Base-by-base conservation (phyloP, 2,888 invertebrate species). In the Bombylius major region DNA sequence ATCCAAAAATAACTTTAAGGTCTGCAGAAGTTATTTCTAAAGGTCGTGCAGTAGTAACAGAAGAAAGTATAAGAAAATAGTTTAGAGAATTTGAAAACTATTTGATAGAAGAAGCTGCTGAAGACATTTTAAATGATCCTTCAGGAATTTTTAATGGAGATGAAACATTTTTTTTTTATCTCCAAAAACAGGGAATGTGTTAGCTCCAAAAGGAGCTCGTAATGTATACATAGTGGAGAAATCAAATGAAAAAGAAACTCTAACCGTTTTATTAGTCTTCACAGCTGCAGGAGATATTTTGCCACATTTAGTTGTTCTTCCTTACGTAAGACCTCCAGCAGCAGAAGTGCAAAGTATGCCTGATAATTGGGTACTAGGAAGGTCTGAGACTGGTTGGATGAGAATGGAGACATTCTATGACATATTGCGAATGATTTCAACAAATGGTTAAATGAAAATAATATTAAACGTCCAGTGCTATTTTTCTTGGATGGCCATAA, bases 341-440 rank as follows among this genome's bases (percentile, higher is more conserved):
- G 56, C 56, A 12, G 34, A 56, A 1, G 56, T 59, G 0, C 55
- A 50, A 11, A 58, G 56, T n/a, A 53, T 56, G 39, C 56, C 61
- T 23, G 39, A 58, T 3, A 47, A 57, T 47, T 59, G 57, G 58
- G 56, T 54, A 48, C 48, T 53, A 7, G 53, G 55, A 44, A 6
- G 11, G 5, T 44, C 44, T 7, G 59, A 56, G 31, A 54, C 47
- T 11, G 55, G 53, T 6, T 55, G 59, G 59, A 58, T 61, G 58
- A 55, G 57, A 1, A 56, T 53, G 4, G 58, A 61, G 44, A 58
- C 55, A 1, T 59, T 61, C 47, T 58, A 42, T 39, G 56, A 59
- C 56, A 57, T 42, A 13, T 59, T 5, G 59, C 54, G 0, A 59
- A 57, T 56, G 47, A 56, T 42, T 56, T 61, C 1, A 52, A 59